Conservation (phyloP, 2,888 invertebrate species). For the Ametastegia equiseti region DNA sequence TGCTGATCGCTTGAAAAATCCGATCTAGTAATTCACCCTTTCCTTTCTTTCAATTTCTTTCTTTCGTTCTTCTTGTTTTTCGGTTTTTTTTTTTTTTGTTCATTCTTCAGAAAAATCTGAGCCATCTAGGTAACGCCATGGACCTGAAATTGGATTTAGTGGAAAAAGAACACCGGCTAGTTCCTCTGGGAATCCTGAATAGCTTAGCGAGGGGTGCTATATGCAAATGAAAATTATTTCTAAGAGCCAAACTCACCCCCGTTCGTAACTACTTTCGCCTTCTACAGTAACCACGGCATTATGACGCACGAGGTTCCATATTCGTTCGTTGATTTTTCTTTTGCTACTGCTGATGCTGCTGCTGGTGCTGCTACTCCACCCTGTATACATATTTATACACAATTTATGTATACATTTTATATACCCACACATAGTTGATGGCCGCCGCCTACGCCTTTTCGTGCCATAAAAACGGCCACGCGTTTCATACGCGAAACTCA, state of each 20-base stretch:
- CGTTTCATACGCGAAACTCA: too few relatives aligned
- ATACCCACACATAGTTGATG: constrained; percentile 37
- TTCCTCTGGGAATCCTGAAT: neutral
- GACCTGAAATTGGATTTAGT: neutral
- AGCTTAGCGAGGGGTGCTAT: neutral
- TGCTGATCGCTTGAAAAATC: neutral
- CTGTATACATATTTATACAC: constrained; percentile 36
- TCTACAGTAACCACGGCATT: neutral
- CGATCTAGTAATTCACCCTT: neutral
- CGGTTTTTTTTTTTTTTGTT: neutral
- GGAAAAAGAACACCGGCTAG: neutral
- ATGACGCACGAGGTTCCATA: constrained; percentile 6
- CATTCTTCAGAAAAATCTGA: neutral
- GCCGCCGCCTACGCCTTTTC: neutral
- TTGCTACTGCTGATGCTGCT: too few relatives aligned
- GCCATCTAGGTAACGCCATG: neutral
- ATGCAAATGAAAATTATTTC: neutral
- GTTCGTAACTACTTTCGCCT: neutral
- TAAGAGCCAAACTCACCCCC: constrained; percentile 9
- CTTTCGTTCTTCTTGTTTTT: too few relatives aligned
- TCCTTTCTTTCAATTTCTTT: too few relatives aligned
- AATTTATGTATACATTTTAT: constrained; percentile 42
- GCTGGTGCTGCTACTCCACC: neutral
- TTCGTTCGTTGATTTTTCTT: neutral
- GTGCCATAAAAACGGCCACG: neutral